Percentiles rank a stretch among this genome's conserved stretches.
Evolutionary conservation across 2,888 invertebrate species (phyloP).

Genomic region (Caenorhabditis becei): DNA sequence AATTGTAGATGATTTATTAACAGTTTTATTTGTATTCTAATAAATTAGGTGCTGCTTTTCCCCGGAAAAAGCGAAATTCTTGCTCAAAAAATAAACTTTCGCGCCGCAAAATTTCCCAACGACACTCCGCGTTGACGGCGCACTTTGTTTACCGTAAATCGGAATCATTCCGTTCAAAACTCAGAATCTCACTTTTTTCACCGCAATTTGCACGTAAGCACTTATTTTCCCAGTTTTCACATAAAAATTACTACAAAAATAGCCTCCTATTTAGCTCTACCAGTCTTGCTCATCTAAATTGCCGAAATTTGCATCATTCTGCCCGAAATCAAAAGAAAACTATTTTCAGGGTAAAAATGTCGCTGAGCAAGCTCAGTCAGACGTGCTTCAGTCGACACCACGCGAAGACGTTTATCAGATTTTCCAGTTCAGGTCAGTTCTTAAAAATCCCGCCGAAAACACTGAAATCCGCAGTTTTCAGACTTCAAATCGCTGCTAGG

Average conservation of each 20-base stretch:
- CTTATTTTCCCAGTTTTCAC: background rate
- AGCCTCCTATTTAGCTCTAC: background rate
- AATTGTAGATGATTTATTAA: slow-evolving; percentile 43
- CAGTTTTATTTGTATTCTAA: slow-evolving; percentile 48
- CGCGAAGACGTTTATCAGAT: slow-evolving; percentile 38
- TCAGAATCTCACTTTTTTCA: slow-evolving; percentile 16
- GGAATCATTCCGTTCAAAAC: slow-evolving; percentile 29
- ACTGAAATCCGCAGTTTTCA: background rate
- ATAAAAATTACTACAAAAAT: background rate
- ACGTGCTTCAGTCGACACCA: slow-evolving; percentile 42
- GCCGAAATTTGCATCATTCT: slow-evolving; percentile 23
- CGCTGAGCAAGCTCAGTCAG: slow-evolving; percentile 58
- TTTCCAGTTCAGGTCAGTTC: slow-evolving; percentile 54
- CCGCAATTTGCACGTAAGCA: background rate
- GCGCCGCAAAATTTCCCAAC: slow-evolving; percentile 21
- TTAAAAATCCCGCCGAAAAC: background rate
- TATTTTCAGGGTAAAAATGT: slow-evolving; percentile 54
- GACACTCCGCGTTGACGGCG: slow-evolving; percentile 27
- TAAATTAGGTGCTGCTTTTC: slow-evolving; percentile 23
- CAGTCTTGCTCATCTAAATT: background rate
- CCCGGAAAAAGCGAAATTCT: background rate
- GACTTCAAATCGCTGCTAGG: slow-evolving; percentile 61
- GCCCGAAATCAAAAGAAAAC: background rate
- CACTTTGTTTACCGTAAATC: slow-evolving; percentile 61
- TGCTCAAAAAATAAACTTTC: slow-evolving; percentile 1